Conservation (phyloP, 1,140 invertebrate species). For the Charaxes varanes region DNA sequence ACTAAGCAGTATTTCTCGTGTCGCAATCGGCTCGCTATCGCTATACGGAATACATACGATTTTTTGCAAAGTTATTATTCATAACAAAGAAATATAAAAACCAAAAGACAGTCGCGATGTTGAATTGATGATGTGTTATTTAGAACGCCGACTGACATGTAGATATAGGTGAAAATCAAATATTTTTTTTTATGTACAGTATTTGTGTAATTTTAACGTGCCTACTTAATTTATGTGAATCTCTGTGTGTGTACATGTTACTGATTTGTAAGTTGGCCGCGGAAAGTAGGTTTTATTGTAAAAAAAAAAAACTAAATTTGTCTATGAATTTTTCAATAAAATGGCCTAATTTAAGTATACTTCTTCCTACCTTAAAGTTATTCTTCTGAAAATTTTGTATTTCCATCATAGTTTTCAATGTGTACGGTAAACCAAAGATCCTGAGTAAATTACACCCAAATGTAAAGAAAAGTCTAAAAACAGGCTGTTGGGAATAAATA, state of each 20-base stretch:
- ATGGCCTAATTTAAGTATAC: constrained; percentile 3
- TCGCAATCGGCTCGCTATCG: too few relatives aligned
- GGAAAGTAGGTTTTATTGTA: constrained; percentile 21
- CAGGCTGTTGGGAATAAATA: too few relatives aligned
- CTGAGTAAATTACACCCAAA: constrained; percentile 2
- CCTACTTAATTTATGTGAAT: constrained; percentile 46
- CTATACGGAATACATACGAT: too few relatives aligned
- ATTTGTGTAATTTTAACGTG: constrained; percentile 37
- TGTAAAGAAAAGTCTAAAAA: too few relatives aligned
- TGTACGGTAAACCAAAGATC: constrained; percentile 39
- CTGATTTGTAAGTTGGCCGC: constrained; percentile 2
- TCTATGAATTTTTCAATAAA: constrained; percentile 7
- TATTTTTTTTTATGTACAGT: constrained; percentile 53
- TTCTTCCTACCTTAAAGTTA: too few relatives aligned
- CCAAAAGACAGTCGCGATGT: constrained; percentile 2
- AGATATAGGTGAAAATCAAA: constrained; percentile 36
- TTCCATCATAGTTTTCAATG: constrained; percentile 22
- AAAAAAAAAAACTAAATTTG: constrained; percentile 16
- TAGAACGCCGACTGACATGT: constrained; percentile 30
- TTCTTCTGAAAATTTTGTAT: constrained; percentile 9
- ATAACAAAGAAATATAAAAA: too few relatives aligned
- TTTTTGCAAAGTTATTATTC: too few relatives aligned
- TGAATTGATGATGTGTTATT: too few relatives aligned
- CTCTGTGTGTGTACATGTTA: constrained; percentile 12
- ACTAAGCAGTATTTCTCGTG: too few relatives aligned